These are phyloP conservation scores for Micrasema longulum DNA, from an alignment of 1,140 invertebrate species.

Conservation along the genomic window DNA sequence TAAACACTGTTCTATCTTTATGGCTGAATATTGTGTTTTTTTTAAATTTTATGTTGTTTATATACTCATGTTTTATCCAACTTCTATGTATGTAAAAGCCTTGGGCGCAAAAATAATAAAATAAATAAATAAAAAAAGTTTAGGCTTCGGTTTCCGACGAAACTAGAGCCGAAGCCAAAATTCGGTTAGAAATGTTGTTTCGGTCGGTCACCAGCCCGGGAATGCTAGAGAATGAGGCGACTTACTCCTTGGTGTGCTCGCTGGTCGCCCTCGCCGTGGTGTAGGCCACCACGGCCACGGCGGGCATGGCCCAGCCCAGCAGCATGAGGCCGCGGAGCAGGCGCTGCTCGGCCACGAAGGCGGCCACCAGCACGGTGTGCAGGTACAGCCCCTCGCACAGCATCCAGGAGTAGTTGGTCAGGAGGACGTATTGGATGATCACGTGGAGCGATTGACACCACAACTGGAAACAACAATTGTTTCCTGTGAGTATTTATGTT, in stretches of 20 bases:
- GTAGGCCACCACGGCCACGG: slow-evolving; percentile 78
- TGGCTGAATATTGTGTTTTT: too few relatives aligned
- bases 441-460: slow-evolving; percentile 88
- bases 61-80: too few relatives aligned
- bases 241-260: slow-evolving; percentile 30
- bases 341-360: slow-evolving; percentile 89
- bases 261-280: slow-evolving; percentile 68
- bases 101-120: too few relatives aligned
- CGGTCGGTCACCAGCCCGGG: neutral
- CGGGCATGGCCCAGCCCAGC: slow-evolving; percentile 87
- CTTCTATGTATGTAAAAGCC: too few relatives aligned
- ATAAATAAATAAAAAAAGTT: too few relatives aligned
- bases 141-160: too few relatives aligned
- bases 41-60: too few relatives aligned
- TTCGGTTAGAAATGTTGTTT: too few relatives aligned
- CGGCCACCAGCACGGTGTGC: slow-evolving; percentile 90
- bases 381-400: slow-evolving; percentile 93
- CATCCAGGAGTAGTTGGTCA: slow-evolving; percentile 97
- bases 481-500: too few relatives aligned
- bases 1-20: too few relatives aligned
- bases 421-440: slow-evolving; percentile 87
- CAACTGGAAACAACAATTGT: slow-evolving; percentile 66
- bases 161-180: neutral
- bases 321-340: slow-evolving; percentile 85
- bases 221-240: neutral